Conservation (phyloP, 2,888 invertebrate species). For the Dynastes hyllus region DNA sequence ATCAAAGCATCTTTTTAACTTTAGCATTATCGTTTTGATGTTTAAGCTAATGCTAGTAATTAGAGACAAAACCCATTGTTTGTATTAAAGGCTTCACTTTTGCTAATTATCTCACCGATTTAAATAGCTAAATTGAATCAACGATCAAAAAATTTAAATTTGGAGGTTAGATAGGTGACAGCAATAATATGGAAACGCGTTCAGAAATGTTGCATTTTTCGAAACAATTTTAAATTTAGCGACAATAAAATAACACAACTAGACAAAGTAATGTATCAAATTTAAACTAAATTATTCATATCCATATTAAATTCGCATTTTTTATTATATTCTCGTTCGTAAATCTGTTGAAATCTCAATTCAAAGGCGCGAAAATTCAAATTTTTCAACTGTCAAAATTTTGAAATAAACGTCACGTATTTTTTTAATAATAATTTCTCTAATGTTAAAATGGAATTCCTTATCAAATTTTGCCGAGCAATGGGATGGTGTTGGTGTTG, state of each 20-base stretch:
- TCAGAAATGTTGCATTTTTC: neutral
- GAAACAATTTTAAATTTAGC: no score
- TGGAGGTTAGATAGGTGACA: conserved; percentile 5
- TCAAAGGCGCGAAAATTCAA: no score
- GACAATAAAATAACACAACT: no score
- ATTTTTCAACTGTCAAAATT: neutral
- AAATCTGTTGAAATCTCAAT: no score
- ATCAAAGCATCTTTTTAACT: conserved; percentile 4
- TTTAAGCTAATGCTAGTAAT: neutral
- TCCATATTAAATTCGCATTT: no score
- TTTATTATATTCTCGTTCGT: no score
- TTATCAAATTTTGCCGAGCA: conserved; percentile 48
- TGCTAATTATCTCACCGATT: conserved; percentile 15
- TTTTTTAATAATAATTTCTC: neutral
- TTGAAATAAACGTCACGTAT: neutral
- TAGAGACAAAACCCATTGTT: neutral
- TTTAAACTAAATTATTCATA: no score
- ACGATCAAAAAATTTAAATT: neutral
- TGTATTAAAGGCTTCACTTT: neutral
- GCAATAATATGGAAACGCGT: neutral
- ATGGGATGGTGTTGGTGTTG: conserved; percentile 54
- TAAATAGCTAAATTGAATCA: conserved; percentile 3
- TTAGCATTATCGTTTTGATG: conserved; percentile 5
- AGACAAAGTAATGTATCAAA: no score
- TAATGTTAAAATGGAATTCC: conserved; percentile 27